Evolutionary conservation across 2,113 vertebrate genomes (phyloP).

Genomic region (Haemorhous mexicanus): DNA sequence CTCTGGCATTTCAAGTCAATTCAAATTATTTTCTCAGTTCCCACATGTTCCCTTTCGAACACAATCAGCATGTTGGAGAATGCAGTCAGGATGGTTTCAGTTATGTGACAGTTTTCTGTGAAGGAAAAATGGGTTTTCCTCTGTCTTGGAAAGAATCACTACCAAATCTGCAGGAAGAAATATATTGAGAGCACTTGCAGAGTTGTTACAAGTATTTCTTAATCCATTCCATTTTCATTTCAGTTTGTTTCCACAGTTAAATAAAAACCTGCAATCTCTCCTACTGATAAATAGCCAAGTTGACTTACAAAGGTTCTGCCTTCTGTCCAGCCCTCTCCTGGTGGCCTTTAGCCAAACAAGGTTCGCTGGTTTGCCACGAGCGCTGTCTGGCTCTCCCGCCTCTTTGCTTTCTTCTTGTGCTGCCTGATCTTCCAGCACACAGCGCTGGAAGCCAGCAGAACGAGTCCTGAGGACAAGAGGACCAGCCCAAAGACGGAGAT

Average conservation of each 20-base stretch:
- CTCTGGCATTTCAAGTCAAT: background rate
- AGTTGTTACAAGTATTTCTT: background rate
- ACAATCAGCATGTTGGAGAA: constrained; percentile 21
- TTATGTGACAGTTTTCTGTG: background rate
- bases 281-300: constrained; percentile 26
- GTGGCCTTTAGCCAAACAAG: constrained; percentile 76
- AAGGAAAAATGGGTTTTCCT: constrained; percentile 9
- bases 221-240: background rate
- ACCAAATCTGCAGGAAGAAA: constrained; percentile 43
- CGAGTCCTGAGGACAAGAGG: constrained; percentile 82
- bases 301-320: constrained; percentile 12
- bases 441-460: constrained; percentile 84
- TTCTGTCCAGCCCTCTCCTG: background rate
- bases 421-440: constrained; percentile 88
- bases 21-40: constrained; percentile 1
- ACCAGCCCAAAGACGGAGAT: constrained; percentile 92
- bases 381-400: constrained; percentile 91
- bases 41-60: constrained; percentile 54
- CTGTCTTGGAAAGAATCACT: constrained; percentile 20
- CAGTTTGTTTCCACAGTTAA: background rate
- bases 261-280: constrained; percentile 7
- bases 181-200: background rate
- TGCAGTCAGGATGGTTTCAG: background rate
- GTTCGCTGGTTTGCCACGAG: constrained; percentile 85
- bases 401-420: constrained; percentile 84